These are phyloP conservation scores for Hypotaenidia okinawae DNA, from an alignment of 2,797 vertebrate genomes.

Conservation along the genomic window DNA sequence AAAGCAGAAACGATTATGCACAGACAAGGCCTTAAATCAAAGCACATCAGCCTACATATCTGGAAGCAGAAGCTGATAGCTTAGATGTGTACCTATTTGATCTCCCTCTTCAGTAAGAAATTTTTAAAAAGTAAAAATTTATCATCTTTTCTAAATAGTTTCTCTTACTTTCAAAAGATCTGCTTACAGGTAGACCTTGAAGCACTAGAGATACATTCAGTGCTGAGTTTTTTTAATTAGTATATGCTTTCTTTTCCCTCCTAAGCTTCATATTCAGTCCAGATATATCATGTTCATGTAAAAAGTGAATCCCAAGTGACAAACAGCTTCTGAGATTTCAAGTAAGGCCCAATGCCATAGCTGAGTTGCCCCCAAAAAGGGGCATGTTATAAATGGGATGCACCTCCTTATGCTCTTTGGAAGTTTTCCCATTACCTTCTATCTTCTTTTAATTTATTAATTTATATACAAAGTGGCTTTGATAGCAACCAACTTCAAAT, in stretches of 20 bases:
- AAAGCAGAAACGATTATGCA: background rate
- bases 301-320: background rate
- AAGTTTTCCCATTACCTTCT: slow-evolving; percentile 11
- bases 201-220: background rate
- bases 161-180: background rate
- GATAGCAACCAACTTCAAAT: slow-evolving; percentile 16
- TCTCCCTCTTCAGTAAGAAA: background rate
- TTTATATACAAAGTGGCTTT: slow-evolving; percentile 3
- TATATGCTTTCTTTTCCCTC: background rate
- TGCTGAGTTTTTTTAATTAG: background rate
- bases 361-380: background rate
- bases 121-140: background rate
- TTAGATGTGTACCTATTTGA: background rate
- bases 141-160: background rate
- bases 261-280: background rate
- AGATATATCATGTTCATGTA: background rate
- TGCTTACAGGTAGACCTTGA: background rate
- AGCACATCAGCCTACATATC: background rate
- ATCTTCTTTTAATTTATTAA: slow-evolving; percentile 20
- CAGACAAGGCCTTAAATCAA: background rate
- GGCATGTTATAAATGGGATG: background rate
- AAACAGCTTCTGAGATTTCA: background rate
- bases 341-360: background rate
- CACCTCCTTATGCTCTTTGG: background rate
- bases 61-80: background rate